Evolutionary conservation across 2,797 vertebrate species (phyloP).

Genomic region (Propithecus perrieri): DNA sequence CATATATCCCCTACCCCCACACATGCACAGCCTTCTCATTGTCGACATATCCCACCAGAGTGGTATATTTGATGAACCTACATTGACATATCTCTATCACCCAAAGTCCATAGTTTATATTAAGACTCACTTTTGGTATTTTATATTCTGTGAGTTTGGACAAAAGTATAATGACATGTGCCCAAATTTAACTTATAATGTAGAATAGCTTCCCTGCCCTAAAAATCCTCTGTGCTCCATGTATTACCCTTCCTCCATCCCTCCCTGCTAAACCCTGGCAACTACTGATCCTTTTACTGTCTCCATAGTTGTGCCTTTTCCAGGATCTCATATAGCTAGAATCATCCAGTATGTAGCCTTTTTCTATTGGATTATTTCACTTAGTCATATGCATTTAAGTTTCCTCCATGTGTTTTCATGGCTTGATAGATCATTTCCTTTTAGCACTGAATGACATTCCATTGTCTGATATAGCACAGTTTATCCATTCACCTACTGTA

Average conservation of each 20-base stretch:
- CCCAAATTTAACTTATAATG: not conserved
- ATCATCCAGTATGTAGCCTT: no score
- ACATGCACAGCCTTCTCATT: no score
- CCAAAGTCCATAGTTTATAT: not conserved
- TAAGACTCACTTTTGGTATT: not conserved
- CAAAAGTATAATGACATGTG: not conserved
- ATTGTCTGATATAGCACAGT: not conserved
- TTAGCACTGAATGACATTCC: no score
- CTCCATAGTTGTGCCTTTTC: no score
- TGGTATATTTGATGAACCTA: no score
- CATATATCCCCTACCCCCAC: not conserved
- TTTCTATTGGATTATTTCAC: no score
- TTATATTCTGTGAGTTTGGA: not conserved
- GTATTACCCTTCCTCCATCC: not conserved
- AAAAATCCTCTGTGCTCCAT: not conserved
- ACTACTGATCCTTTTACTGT: not conserved
- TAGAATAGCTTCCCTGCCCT: not conserved
- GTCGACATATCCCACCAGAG: no score
- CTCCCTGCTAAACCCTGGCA: not conserved
- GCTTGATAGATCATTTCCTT: no score
- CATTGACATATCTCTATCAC: no score
- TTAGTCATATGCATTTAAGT: no score
- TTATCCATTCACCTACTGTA: not conserved
- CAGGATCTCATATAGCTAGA: no score
- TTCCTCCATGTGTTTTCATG: not conserved